Evolutionary conservation across 2,113 vertebrate species (phyloP), one percentile per base, ranked within the genome.

Genomic region (Holacanthus passer): DNA sequence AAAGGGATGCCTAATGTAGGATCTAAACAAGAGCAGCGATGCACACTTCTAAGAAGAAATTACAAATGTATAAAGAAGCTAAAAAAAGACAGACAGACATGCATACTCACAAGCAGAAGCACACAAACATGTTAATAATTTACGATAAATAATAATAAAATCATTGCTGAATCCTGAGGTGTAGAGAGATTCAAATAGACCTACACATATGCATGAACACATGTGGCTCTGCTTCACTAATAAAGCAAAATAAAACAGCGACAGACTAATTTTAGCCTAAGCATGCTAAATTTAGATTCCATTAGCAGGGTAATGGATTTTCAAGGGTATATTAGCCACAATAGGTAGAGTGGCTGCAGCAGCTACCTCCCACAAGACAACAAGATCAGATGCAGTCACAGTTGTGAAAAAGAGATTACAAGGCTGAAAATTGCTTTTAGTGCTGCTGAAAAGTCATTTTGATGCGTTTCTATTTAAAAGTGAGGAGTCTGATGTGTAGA

Each of bases 1-100:
- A 73, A 29, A 65, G 0, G 71, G 75, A 71, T 52, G 43, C 59
- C 32, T 82, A 52, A 73, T 60, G 66, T 64, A 29, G 32, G 27
- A 79, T 39, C 16, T 58, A 45, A 73, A 87, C 19, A 16, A 14
- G 5, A 77, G 58, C 13, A 48, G 37, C 1, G 7, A 32, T 10
- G 24, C 7, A 9, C n/a, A 41, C 64, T 35, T 35, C 37, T 11
- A 58, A 22, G 22, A 64, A 32, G 31, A 43, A 16, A 66, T 17
- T 24, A 16, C 16, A 5, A 66, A 63, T 22, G 16, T n/a, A 35
- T 11, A 29, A 35, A 43, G 5, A 16, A 19, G n/a, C 5, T n/a
- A 29, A 29, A 41, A 59, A 14, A n/a, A n/a, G 48, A 19, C 31
- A 71, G 2, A 47, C 14, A 39, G 1, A 12, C 5, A 56, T 24